A percentile compares a stretch with the other conserved stretches of the same genome.
These are phyloP conservation scores for Brachypteracias leptosomus DNA, from an alignment of 2,113 vertebrate genomes.

Conservation along the genomic window DNA sequence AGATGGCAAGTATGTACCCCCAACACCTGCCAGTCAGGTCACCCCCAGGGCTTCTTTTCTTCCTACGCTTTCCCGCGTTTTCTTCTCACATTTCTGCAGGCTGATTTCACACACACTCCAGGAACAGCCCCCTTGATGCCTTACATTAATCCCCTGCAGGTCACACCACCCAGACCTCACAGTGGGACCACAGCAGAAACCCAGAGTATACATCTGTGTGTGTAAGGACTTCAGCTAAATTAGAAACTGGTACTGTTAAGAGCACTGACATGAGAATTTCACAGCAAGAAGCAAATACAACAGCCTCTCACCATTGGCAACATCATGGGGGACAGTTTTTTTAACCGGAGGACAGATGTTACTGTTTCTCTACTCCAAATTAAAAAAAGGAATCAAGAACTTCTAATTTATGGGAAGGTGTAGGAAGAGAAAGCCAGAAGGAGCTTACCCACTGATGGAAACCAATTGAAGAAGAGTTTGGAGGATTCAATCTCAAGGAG, in stretches of 20 bases:
- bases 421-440: not conserved
- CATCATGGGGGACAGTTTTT: not conserved
- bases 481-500: not conserved
- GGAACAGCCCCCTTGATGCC: not conserved
- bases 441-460: not conserved
- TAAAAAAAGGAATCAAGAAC: not conserved
- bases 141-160: not conserved
- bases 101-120: not conserved
- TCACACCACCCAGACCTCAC: not conserved
- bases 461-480: not conserved
- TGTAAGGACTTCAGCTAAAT: not conserved
- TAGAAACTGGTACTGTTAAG: not conserved
- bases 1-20: not conserved
- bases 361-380: not conserved
- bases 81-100: slow-evolving; percentile 50
- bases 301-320: not conserved
- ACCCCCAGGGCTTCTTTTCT: slow-evolving; percentile 13
- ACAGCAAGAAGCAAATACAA: not conserved
- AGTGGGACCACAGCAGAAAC: not conserved
- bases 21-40: slow-evolving; percentile 41
- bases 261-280: not conserved
- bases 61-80: too few species aligned
- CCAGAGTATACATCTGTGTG: not conserved
- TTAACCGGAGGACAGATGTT: not conserved
- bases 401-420: not conserved